phyloP scores from a whole-genome alignment of 35 echinoderm and acorn worm species.

The Heliocidaris tuberculata region DNA sequence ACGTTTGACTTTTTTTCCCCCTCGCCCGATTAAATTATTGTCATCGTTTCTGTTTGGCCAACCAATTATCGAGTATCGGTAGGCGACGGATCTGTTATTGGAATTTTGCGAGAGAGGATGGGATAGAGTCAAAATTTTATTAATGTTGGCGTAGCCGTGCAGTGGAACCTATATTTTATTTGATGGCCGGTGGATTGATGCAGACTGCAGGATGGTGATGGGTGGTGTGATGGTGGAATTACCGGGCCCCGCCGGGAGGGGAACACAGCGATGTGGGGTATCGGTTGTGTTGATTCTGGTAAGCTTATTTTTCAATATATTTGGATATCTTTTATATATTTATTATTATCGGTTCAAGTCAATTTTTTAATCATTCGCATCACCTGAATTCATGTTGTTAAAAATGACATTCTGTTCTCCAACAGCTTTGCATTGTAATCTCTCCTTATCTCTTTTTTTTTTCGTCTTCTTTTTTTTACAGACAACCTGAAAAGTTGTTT shows the following conservation, averaged over 20 bases:
- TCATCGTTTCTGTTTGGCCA: conserved; percentile 1
- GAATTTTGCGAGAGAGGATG: background rate
- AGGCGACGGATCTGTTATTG: background rate
- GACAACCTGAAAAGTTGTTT: no score
- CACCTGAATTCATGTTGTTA: no score
- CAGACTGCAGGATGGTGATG: background rate
- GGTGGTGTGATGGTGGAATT: background rate
- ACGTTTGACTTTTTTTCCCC: background rate
- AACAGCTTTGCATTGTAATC: no score
- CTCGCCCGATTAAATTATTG: background rate
- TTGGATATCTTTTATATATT: background rate
- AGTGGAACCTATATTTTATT: background rate
- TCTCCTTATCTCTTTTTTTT: no score
- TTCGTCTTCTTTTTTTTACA: no score
- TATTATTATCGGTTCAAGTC: background rate
- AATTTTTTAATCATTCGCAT: no score
- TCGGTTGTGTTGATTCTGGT: background rate
- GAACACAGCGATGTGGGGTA: background rate
- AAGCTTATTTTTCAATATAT: background rate
- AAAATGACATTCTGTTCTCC: no score
- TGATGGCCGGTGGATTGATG: background rate
- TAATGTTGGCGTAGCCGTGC: background rate
- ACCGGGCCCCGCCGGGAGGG: background rate
- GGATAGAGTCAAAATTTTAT: background rate
- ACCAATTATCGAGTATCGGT: background rate